Evolutionary conservation across 2,113 vertebrate species (phyloP).

Genomic region (Gavialis gangeticus): DNA sequence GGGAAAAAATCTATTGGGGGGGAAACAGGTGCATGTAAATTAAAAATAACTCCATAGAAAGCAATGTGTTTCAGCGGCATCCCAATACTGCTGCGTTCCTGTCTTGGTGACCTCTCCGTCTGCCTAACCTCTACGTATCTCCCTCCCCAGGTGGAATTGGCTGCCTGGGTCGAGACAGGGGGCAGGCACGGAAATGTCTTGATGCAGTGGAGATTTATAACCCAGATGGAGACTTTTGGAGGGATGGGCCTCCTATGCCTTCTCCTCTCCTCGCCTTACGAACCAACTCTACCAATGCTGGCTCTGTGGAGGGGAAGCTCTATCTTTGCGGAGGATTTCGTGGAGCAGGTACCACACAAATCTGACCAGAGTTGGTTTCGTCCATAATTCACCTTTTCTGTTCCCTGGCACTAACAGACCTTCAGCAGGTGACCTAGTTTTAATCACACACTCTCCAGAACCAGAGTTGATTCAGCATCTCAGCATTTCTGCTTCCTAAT

Average conservation of each 20-base stretch:
- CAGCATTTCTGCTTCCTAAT: slow-evolving; percentile 21
- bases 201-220: slow-evolving; percentile 95
- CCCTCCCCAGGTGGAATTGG: slow-evolving; percentile 91
- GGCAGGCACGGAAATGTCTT: slow-evolving; percentile 94
- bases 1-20: not conserved
- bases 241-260: slow-evolving; percentile 89
- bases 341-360: slow-evolving; percentile 88
- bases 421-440: not conserved
- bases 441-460: not conserved
- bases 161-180: slow-evolving; percentile 88
- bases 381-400: not conserved
- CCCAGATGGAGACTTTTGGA: slow-evolving; percentile 91
- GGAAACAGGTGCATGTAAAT: not conserved
- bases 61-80: not conserved
- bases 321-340: slow-evolving; percentile 96
- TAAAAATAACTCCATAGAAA: not conserved
- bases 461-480: not conserved
- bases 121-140: not conserved
- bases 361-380: not conserved
- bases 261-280: slow-evolving; percentile 89
- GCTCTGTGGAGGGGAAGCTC: slow-evolving; percentile 90
- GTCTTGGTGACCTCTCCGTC: not conserved
- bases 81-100: not conserved
- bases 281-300: slow-evolving; percentile 87
- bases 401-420: not conserved